These are phyloP conservation scores for Anneissia japonica DNA, from an alignment of 35 echinoderm and acorn worm species.

Conservation along the genomic window DNA sequence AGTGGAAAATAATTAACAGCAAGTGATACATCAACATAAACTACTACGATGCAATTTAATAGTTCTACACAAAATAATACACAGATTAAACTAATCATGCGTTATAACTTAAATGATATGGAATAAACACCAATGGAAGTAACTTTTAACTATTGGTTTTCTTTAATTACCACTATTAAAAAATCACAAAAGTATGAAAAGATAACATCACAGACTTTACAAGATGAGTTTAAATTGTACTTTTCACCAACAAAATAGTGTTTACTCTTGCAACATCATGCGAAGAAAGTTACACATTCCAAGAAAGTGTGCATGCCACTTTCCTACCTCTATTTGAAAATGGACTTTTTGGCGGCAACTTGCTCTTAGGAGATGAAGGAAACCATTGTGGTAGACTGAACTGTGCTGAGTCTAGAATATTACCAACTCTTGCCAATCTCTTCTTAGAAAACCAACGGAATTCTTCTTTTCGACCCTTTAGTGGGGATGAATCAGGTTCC, in stretches of 20 bases:
- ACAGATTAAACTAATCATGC: neutral
- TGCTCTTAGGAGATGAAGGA: neutral
- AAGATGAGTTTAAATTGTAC: neutral
- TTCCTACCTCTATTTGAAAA: neutral
- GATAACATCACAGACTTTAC: neutral
- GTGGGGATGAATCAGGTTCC: too few species aligned
- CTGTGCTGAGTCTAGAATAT: neutral
- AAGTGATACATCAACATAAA: neutral
- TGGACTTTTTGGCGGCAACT: neutral
- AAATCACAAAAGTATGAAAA: neutral
- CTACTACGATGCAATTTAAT: neutral
- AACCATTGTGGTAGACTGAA: neutral
- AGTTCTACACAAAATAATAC: neutral
- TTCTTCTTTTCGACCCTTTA: neutral
- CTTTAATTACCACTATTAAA: neutral
- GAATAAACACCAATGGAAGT: neutral
- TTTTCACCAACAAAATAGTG: neutral
- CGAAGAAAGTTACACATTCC: neutral
- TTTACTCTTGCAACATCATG: neutral
- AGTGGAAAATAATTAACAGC: neutral
- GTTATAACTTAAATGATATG: neutral
- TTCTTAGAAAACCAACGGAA: neutral
- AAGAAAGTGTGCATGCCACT: neutral
- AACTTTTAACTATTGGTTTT: neutral
- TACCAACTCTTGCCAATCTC: neutral